Base-by-base conservation (phyloP, 2,888 invertebrate species). In the Xestia sexstrigata region DNA sequence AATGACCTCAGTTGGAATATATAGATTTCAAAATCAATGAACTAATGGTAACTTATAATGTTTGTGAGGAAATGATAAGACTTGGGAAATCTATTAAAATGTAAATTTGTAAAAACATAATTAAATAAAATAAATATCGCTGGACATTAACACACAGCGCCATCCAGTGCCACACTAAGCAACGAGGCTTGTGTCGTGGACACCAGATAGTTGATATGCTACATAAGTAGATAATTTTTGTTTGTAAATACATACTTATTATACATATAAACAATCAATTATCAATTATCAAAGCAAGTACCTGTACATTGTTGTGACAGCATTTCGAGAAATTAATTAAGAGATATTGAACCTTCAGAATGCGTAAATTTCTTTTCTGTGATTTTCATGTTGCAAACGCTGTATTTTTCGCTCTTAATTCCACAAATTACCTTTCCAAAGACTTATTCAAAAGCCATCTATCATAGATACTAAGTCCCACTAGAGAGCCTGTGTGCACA, bases 401-500 rank as follows among this genome's bases (percentile, higher is more conserved):
- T 60, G 26, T 60, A 2, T 30, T 30, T 30, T 39, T 62, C 30
- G 20, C 42, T 15, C 2, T 35, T 4, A 20, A 49, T 42, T 62
- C 13, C 30, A 23, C 15, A 39, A 30, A 55, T 70, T 70, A 70
- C 20, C 17, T 42, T 42, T 13, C 8, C 20, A 30, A 23, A 42
- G 42, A 42, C 17, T 42, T 42, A 65, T n/a, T 26, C n/a, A 42
- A 42, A 62, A 65, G 15, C 23, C 23, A 42, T 23, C 17, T 42
- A 26, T 65, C 39, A 26, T 26, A 42, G 60, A 26, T 60, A 70
- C 47, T 35, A 47, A 76, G 49, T 7, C 20, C 20, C 62, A 11
- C 45, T 17, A 66, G 20, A 52, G 49, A 26, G 9, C 4, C 47
- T 6, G 71, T 87, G 75, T 83, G 80, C 42, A 63, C 76, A 23